phyloP scores from a whole-genome alignment of 2,113 vertebrate species.

The Vulpes lagopus region DNA sequence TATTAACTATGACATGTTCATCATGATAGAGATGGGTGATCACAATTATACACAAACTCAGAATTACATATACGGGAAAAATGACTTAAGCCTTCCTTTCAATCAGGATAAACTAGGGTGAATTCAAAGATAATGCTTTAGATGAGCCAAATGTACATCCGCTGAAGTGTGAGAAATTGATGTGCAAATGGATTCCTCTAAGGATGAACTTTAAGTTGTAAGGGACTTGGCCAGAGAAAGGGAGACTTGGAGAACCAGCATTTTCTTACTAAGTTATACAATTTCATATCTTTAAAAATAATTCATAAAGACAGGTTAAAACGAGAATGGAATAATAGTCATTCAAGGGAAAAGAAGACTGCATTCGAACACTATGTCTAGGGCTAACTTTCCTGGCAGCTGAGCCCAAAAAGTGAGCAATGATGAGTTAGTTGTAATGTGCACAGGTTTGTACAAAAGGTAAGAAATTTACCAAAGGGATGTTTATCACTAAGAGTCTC shows the following conservation, averaged over 20 bases:
- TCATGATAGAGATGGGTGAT: background rate
- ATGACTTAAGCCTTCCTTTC: background rate
- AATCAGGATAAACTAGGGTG: background rate
- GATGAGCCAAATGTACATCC: slow-evolving; percentile 14
- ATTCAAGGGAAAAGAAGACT: background rate
- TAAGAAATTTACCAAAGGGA: background rate
- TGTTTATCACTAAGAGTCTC: background rate
- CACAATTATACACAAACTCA: background rate
- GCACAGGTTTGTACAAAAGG: background rate
- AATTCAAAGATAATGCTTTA: background rate
- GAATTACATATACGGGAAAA: background rate
- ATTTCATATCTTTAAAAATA: slow-evolving; percentile 57
- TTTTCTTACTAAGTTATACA: slow-evolving; percentile 61
- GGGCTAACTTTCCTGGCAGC: background rate
- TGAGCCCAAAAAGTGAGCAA: background rate
- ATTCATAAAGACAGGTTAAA: slow-evolving; percentile 70
- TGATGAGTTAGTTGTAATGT: background rate
- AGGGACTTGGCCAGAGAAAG: slow-evolving; percentile 58
- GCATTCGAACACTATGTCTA: background rate
- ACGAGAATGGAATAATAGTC: slow-evolving; percentile 52
- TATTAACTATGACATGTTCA: background rate
- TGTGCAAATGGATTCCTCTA: background rate
- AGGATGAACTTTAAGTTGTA: background rate
- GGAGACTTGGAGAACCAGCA: slow-evolving; percentile 1
- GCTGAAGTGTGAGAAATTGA: slow-evolving; percentile 28